A percentile compares a stretch with the other conserved stretches of the same genome.
phyloP scores from a whole-genome alignment of 2,113 vertebrate genomes.

The Struthidea cinerea region DNA sequence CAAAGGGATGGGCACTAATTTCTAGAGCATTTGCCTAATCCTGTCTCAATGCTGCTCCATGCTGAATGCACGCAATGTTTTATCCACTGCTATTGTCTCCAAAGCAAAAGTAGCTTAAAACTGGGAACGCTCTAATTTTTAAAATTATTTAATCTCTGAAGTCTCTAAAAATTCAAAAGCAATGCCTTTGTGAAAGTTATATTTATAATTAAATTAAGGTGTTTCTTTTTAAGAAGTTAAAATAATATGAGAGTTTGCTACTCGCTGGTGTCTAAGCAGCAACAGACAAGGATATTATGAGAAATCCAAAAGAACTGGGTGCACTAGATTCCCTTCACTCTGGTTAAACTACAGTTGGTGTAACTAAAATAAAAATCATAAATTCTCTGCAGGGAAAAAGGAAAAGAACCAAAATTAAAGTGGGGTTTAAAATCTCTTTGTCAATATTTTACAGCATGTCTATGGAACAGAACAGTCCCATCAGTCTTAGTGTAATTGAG shows the following conservation, averaged over 20 bases:
- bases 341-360: neutral
- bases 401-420: neutral
- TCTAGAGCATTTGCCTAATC: neutral
- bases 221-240: neutral
- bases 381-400: neutral
- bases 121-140: neutral
- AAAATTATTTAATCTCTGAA: neutral
- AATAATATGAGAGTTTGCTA: neutral
- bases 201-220: neutral
- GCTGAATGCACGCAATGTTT: neutral
- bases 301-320: neutral
- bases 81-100: neutral
- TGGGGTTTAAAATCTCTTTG: neutral
- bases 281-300: neutral
- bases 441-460: neutral
- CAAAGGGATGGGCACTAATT: neutral
- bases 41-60: neutral
- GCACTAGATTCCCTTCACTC: neutral
- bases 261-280: neutral
- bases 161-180: neutral
- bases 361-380: neutral
- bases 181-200: neutral
- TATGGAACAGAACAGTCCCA: neutral
- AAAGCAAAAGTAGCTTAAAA: neutral
- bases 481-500: neutral